Percentiles rank a stretch among this genome's conserved stretches.
These are phyloP conservation scores for Podargus strigoides DNA, from an alignment of 2,797 vertebrate genomes.

Conservation along the genomic window DNA sequence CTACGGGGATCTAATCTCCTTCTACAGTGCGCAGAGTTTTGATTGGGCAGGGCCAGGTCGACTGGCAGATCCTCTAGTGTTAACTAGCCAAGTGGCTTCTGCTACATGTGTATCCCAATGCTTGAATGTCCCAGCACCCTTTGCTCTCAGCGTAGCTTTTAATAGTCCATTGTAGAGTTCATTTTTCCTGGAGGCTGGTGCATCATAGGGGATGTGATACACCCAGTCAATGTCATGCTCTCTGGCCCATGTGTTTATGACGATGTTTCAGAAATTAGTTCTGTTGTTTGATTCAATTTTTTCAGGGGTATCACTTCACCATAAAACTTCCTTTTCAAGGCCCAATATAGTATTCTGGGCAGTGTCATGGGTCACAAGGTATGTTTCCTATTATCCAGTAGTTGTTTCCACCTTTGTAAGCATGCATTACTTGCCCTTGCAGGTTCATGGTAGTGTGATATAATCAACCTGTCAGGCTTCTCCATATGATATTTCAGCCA, in stretches of 20 bases:
- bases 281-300: not conserved
- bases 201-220: too few species aligned
- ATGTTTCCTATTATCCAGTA: not conserved
- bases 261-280: not conserved
- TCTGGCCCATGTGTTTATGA: not conserved
- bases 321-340: not conserved
- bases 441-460: too few species aligned
- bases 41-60: not conserved
- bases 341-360: not conserved
- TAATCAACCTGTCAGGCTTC: too few species aligned
- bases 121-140: not conserved
- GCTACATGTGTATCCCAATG: not conserved
- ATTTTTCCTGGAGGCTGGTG: not conserved
- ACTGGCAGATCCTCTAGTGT: not conserved
- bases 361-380: not conserved
- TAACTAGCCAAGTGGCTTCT: too few species aligned
- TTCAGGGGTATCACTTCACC: too few species aligned
- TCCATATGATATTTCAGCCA: too few species aligned
- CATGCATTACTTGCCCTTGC: too few species aligned
- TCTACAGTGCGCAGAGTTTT: too few species aligned
- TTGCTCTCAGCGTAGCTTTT: not conserved
- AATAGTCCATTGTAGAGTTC: not conserved
- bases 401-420: not conserved
- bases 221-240: not conserved
- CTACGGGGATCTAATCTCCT: not conserved